Percentiles rank a stretch among this genome's conserved stretches.
Conservation (phyloP, 2,888 invertebrate species). For the Drosophila acutilabella region DNA sequence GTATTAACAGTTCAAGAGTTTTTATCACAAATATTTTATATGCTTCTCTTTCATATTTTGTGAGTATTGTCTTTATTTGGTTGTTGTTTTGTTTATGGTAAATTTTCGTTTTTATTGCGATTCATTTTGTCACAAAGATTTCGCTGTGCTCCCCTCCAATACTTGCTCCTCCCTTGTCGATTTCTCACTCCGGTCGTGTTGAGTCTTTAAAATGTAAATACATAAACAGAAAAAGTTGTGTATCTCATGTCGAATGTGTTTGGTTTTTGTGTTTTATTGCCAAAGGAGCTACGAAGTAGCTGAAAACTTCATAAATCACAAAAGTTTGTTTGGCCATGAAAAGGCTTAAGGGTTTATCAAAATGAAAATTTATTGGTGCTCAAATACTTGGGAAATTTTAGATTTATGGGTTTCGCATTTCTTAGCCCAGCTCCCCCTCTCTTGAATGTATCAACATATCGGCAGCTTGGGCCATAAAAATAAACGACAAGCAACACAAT, state of each 20-base stretch:
- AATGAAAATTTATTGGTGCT: slow-evolving; percentile 76
- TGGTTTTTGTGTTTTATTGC: slow-evolving; percentile 67
- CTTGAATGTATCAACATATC: slow-evolving; percentile 24
- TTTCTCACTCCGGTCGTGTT: not conserved
- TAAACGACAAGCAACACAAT: slow-evolving; percentile 22
- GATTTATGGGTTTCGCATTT: slow-evolving; percentile 66
- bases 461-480: slow-evolving; percentile 23
- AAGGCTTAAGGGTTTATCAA: slow-evolving; percentile 79
- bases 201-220: slow-evolving; percentile 68
- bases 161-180: no score
- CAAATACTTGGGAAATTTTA: slow-evolving; percentile 71
- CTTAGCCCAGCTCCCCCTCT: not conserved
- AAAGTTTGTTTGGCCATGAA: slow-evolving; percentile 78
- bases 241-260: slow-evolving; percentile 51
- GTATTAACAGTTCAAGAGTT: slow-evolving; percentile 60
- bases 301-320: slow-evolving; percentile 78
- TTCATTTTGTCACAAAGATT: slow-evolving; percentile 22
- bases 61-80: not conserved
- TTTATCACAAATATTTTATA: slow-evolving; percentile 28
- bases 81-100: slow-evolving; percentile 51
- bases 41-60: slow-evolving; percentile 12
- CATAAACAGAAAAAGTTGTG: slow-evolving; percentile 51
- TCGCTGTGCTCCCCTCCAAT: not conserved
- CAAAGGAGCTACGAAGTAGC: slow-evolving; percentile 62
- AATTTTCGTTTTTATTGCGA: slow-evolving; percentile 51